phyloP scores from a whole-genome alignment of 2,797 vertebrate genomes.

The Mionectes olivaceus region DNA sequence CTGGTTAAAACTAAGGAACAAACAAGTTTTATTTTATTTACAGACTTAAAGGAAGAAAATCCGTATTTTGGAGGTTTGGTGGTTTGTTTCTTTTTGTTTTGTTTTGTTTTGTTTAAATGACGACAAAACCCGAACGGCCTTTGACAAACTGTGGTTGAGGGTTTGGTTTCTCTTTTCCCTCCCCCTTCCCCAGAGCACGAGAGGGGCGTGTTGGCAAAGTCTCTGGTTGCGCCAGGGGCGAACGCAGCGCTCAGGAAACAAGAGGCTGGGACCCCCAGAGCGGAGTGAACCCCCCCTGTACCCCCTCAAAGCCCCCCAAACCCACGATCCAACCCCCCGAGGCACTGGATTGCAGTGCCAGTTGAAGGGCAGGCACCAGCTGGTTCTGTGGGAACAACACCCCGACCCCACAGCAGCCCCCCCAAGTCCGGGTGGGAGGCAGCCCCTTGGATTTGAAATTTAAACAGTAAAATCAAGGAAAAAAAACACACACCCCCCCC shows the following conservation, averaged over 20 bases:
- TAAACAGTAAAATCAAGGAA: not conserved
- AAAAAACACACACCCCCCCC: not conserved
- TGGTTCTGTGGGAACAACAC: too few relatives aligned
- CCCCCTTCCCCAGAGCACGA: not conserved
- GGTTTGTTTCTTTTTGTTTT: not conserved
- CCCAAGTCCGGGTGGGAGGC: not conserved
- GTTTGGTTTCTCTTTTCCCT: not conserved
- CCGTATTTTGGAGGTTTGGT: not conserved
- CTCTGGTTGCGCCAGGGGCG: not conserved
- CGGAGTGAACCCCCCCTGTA: fast-evolving
- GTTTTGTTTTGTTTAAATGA: not conserved
- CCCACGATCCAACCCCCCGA: not conserved
- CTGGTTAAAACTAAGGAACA: not conserved
- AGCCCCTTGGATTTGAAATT: not conserved
- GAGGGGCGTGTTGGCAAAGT: not conserved
- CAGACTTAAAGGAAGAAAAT: not conserved
- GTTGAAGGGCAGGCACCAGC: not conserved
- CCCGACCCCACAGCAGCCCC: too few relatives aligned
- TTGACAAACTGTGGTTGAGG: not conserved
- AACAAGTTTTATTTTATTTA: conserved; percentile 41
- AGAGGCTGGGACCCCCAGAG: not conserved
- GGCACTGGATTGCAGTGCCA: not conserved
- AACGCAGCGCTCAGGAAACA: not conserved
- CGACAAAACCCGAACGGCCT: not conserved
- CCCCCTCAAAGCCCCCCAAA: not conserved